Base-by-base conservation (phyloP, 1,140 invertebrate genomes). In the Brachionus sp. region DNA sequence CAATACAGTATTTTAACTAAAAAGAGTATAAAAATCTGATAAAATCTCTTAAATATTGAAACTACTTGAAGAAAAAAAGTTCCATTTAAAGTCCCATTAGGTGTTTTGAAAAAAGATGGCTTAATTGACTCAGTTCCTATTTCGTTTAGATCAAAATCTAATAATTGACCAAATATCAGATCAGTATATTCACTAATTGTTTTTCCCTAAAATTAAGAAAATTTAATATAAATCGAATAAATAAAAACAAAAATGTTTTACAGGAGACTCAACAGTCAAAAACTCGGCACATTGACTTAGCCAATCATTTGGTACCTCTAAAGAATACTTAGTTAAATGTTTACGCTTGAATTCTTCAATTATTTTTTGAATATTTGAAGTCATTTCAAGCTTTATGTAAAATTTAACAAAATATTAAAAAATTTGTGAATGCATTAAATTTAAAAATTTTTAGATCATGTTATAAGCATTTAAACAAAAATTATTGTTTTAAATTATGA, bases 1-100 rank as follows among this genome's bases (percentile, higher is more conserved):
- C 77, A 62, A 62, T 33, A 80, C 77, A 80, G 13, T 80, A 80
- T 25, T 35, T 80, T n/a, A 80, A 9, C 77, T 80, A 42, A 12
- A 37, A 62, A 44, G 42, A 42, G 13, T 29, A 19, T 35, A 66
- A 50, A 46, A 5, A 16, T 19, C 19, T n/a, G 10, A 70, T 1
- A 23, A 37, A 9, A 7, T 16, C 12, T 2, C 23, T 5, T 5
- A 62, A 62, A 62, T 2, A 2, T 64, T 64, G 9, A 0, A 66
- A 7, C 5, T 46, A 75, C 70, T 33, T 75, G 70, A 13, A 75
- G 25, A 46, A 75, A 75, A 46, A 75, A 75, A 39, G 19, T 35
- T 35, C 70, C 70, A 46, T 75, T 46, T 12, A 75, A 13, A n/a
- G 16, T 75, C 7, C 70, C 70, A 23, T 10, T 66, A 5, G n/a